Evolutionary conservation across 2,888 invertebrate species (phyloP).

Genomic region (Zaprionus lineosus): DNA sequence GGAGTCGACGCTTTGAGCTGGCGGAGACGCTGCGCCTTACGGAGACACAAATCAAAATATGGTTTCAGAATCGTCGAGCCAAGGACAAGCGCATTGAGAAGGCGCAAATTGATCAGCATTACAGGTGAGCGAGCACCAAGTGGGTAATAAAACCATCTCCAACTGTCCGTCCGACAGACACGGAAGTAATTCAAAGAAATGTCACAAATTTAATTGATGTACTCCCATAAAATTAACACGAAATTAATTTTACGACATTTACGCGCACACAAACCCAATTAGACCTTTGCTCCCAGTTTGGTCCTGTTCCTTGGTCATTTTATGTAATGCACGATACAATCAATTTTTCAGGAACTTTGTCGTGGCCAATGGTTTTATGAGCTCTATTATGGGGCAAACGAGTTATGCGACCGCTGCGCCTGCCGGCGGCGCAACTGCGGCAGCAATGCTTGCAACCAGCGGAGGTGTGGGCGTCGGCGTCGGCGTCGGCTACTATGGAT

Average conservation of each 20-base stretch:
- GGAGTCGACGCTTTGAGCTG: conserved; percentile 91
- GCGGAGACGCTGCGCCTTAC: conserved; percentile 88
- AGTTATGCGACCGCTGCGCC: conserved; percentile 72
- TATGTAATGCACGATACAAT: conserved; percentile 59
- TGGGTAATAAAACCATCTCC: not conserved
- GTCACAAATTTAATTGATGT: conserved; percentile 76
- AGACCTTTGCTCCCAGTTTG: too few species aligned
- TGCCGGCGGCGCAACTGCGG: conserved; percentile 16
- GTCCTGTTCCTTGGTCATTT: conserved; percentile 14
- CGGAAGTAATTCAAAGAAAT: conserved; percentile 74
- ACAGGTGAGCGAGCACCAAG: conserved; percentile 87
- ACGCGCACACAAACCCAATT: conserved; percentile 73
- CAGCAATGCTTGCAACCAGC: conserved; percentile 31
- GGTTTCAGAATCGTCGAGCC: conserved; percentile 97
- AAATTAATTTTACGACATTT: conserved; percentile 81
- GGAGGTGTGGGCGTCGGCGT: conserved; percentile 34
- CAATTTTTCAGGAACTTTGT: conserved; percentile 85
- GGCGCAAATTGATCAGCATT: conserved; percentile 96
- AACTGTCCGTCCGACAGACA: not conserved
- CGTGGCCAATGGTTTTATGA: conserved; percentile 86
- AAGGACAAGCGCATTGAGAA: conserved; percentile 98
- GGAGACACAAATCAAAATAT: conserved; percentile 93
- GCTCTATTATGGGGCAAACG: conserved; percentile 82
- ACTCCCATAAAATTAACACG: conserved; percentile 80
- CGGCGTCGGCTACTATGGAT: conserved; percentile 56